Evolutionary conservation across 2,888 invertebrate species (phyloP).

Genomic region (Eupeodes latifasciatus): DNA sequence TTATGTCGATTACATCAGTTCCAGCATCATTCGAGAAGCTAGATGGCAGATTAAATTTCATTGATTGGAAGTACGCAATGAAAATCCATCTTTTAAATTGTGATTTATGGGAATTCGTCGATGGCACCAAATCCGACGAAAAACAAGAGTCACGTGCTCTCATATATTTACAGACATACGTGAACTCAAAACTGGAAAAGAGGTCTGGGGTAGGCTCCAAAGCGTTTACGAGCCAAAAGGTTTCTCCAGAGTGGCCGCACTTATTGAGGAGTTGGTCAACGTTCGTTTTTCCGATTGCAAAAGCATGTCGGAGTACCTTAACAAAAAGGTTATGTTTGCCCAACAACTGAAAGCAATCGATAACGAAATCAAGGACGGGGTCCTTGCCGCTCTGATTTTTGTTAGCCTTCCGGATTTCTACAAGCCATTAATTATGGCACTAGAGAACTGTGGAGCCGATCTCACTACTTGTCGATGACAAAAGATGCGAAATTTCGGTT

Average conservation of each 20-base stretch:
- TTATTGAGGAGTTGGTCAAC: background rate
- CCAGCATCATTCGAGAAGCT: slow-evolving; percentile 3
- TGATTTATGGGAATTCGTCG: slow-evolving; percentile 3
- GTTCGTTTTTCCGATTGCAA: background rate
- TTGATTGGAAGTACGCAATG: slow-evolving; percentile 28
- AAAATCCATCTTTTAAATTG: slow-evolving; percentile 27
- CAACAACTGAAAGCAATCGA: slow-evolving; percentile 18
- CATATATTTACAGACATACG: background rate
- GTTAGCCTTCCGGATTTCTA: slow-evolving; percentile 7
- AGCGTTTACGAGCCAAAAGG: slow-evolving; percentile 33
- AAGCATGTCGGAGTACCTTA: background rate
- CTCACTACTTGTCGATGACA: background rate
- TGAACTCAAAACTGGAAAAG: background rate
- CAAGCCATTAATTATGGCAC: slow-evolving; percentile 34
- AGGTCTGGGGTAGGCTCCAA: slow-evolving; percentile 12
- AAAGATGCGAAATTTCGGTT: slow-evolving; percentile 10
- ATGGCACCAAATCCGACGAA: background rate
- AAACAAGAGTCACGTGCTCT: slow-evolving; percentile 11
- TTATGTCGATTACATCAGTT: slow-evolving; percentile 3
- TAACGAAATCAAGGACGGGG: slow-evolving; percentile 7
- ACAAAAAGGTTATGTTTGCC: slow-evolving; percentile 20
- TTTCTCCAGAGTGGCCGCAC: slow-evolving; percentile 11
- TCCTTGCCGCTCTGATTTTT: background rate
- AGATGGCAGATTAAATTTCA: slow-evolving; percentile 7
- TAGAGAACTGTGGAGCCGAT: too few relatives aligned